Conservation (phyloP, 2,888 invertebrate genomes). For the Mechanitis mazaeus region DNA sequence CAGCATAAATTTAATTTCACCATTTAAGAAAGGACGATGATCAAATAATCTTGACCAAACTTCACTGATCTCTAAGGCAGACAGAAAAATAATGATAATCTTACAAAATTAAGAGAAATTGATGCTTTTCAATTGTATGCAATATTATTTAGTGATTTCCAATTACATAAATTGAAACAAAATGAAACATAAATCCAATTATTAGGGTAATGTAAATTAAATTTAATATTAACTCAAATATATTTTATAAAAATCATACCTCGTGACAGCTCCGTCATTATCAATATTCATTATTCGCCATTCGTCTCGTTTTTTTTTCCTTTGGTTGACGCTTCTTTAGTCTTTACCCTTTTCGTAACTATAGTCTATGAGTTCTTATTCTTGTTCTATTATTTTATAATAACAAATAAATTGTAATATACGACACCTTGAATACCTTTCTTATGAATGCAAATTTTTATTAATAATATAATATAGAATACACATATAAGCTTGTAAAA, state of each 20-base stretch:
- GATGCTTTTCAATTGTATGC: no score
- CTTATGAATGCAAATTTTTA: background rate
- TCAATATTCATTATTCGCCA: slow-evolving; percentile 7
- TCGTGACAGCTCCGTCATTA: slow-evolving; percentile 74
- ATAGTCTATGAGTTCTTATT: slow-evolving; percentile 15
- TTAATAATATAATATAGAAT: background rate
- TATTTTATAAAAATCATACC: slow-evolving; percentile 41
- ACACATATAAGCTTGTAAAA: background rate
- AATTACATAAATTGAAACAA: no score
- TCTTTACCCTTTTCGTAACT: background rate
- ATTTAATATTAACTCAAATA: no score
- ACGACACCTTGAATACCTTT: background rate
- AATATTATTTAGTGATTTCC: no score
- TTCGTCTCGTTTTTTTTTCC: background rate
- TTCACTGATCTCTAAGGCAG: slow-evolving; percentile 82
- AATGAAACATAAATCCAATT: no score
- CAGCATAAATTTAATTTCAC: slow-evolving; percentile 89
- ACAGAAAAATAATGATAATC: background rate
- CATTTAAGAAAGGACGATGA: slow-evolving; percentile 89
- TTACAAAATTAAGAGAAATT: no score
- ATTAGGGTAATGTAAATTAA: no score
- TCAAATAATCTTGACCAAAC: slow-evolving; percentile 91
- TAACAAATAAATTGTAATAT: background rate
- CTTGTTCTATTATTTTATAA: slow-evolving; percentile 1
- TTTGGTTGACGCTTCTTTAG: slow-evolving; percentile 2